Evolutionary conservation across 2,888 invertebrate genomes (phyloP).

Genomic region (Phortica okadai): DNA sequence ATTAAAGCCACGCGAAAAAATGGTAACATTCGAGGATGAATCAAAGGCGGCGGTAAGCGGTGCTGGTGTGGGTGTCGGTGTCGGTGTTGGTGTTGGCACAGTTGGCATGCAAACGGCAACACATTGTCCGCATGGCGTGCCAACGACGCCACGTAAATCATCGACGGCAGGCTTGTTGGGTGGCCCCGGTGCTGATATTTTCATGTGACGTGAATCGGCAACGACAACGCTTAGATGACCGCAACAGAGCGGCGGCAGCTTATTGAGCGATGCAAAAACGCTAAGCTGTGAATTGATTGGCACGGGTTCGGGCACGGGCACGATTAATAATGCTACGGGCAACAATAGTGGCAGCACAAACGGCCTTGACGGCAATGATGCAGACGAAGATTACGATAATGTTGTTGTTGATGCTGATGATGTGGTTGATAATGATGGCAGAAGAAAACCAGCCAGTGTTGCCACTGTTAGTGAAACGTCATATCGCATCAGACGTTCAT

Average conservation of each 20-base stretch:
- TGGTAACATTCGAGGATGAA: constrained; percentile 90
- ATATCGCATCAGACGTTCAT: constrained; percentile 26
- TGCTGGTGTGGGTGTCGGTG: constrained; percentile 41
- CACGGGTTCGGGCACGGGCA: no score
- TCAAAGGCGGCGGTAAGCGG: constrained; percentile 59
- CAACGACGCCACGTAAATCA: constrained; percentile 75
- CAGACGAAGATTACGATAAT: constrained; percentile 47
- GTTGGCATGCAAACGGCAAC: constrained; percentile 47
- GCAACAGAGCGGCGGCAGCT: constrained; percentile 48
- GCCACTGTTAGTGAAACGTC: background rate
- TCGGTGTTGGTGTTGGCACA: constrained; percentile 9
- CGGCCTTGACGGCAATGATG: constrained; percentile 30
- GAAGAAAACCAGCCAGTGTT: background rate
- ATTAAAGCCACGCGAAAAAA: constrained; percentile 82
- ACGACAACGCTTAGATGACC: constrained; percentile 65
- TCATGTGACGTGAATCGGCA: constrained; percentile 83
- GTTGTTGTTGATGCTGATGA: constrained; percentile 26
- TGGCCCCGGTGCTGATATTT: constrained; percentile 82
- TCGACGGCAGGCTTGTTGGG: constrained; percentile 45
- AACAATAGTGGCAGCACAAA: constrained; percentile 16
- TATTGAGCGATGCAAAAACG: constrained; percentile 60
- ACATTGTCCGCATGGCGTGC: constrained; percentile 76
- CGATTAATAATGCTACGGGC: constrained; percentile 39
- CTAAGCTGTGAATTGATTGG: constrained; percentile 37
- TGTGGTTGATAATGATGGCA: background rate